Conservation (phyloP, 1,140 invertebrate genomes). For the Cydia strobilella region DNA sequence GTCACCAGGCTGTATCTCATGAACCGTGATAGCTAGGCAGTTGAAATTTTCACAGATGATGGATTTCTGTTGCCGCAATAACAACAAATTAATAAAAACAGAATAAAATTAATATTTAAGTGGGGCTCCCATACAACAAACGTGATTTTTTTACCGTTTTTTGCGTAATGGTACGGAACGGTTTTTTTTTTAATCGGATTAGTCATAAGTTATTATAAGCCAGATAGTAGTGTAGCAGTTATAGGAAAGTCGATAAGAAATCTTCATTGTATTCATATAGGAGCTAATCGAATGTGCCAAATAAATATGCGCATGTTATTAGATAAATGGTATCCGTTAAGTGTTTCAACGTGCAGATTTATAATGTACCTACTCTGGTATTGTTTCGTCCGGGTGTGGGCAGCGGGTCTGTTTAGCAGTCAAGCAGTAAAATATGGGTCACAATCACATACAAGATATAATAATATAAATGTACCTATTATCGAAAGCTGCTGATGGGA, state of each 20-base stretch:
- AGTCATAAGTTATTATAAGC: background rate
- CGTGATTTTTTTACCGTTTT: no score
- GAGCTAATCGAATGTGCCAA: conserved; percentile 48
- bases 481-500: no score
- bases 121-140: no score
- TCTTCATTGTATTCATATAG: conserved; percentile 66
- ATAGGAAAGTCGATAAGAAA: conserved; percentile 46
- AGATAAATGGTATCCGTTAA: conserved; percentile 49
- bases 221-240: background rate
- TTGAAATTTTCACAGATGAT: no score
- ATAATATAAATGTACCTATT: no score
- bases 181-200: background rate
- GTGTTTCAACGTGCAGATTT: conserved; percentile 53
- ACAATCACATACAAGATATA: background rate
- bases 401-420: conserved; percentile 42
- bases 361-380: conserved; percentile 49
- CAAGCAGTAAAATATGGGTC: background rate
- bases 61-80: no score
- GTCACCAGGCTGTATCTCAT: no score
- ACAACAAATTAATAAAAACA: no score
- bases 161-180: no score
- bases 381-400: conserved; percentile 50
- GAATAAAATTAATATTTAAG: no score
- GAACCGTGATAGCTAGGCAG: no score
- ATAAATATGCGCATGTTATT: conserved; percentile 46